Evolutionary conservation across 23 tunicate species (phyloP).

Genomic region (Ascidia mentula): DNA sequence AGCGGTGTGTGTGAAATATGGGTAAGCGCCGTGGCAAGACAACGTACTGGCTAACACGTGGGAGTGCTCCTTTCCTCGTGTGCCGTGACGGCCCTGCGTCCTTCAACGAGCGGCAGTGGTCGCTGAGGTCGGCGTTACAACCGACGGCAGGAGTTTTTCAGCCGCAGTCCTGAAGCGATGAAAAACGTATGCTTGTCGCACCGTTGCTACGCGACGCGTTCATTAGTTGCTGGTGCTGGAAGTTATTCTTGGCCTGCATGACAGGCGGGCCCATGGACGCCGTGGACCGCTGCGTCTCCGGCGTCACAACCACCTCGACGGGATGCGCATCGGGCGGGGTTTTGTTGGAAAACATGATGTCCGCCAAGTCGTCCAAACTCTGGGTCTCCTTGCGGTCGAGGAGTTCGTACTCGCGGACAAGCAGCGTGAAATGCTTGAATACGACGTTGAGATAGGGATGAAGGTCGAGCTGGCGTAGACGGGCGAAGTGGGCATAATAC

Average conservation of each 20-base stretch:
- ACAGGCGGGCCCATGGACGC: conserved; percentile 7
- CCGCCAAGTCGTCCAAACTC: conserved; percentile 78
- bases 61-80: neutral
- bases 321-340: conserved; percentile 20
- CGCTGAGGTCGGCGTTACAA: neutral
- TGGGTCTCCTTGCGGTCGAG: conserved; percentile 57
- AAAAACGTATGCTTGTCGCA: conserved; percentile 29
- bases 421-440: conserved; percentile 67
- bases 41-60: neutral
- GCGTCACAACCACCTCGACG: neutral
- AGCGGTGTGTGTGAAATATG: neutral
- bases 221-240: conserved; percentile 8
- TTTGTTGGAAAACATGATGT: conserved; percentile 41
- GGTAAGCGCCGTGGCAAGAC: conserved; percentile 6
- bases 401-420: conserved; percentile 75
- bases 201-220: conserved; percentile 41
- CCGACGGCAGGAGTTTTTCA: neutral
- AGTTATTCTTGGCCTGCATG: neutral
- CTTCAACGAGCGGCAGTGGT: neutral
- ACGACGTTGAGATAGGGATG: conserved; percentile 76
- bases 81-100: neutral
- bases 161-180: neutral
- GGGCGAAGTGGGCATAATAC: conserved; percentile 84
- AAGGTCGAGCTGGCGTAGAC: conserved; percentile 62
- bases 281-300: neutral